These are phyloP conservation scores for Drosophila paucipuncta DNA, from an alignment of 2,888 invertebrate genomes.

Conservation along the genomic window DNA sequence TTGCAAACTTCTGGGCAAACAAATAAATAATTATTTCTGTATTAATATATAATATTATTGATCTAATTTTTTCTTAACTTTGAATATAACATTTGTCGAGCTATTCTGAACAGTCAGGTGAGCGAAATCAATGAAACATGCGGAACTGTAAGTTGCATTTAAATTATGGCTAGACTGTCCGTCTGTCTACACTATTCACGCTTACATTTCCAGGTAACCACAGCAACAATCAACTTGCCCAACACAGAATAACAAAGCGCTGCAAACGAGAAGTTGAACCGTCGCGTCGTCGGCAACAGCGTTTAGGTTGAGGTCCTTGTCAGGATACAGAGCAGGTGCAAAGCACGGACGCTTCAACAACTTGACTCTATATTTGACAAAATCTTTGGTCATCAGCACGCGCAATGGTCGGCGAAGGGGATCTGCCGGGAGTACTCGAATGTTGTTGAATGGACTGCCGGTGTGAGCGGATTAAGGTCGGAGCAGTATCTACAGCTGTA, in stretches of 20 bases:
- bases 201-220: background rate
- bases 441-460: conserved; percentile 30
- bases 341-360: conserved; percentile 8
- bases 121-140: background rate
- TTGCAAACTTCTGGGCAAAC: background rate
- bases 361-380: conserved; percentile 41
- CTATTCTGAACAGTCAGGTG: background rate
- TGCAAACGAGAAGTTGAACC: conserved; percentile 39
- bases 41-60: background rate
- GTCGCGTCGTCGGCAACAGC: conserved; percentile 7
- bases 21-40: background rate
- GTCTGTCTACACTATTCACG: conserved; percentile 10
- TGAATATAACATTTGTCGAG: background rate
- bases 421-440: conserved; percentile 9
- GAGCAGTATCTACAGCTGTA: background rate
- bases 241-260: conserved; percentile 44
- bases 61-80: background rate
- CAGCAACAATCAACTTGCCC: conserved; percentile 32
- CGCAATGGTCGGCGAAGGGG: background rate
- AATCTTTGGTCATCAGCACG: conserved; percentile 40
- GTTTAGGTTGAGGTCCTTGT: conserved; percentile 2
- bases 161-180: conserved; percentile 28
- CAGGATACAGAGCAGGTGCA: conserved; percentile 1
- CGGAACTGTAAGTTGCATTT: background rate
- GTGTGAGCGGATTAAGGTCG: background rate